These are phyloP conservation scores for Platynereis dumerilii DNA, from an alignment of 2,888 invertebrate species.

Conservation along the genomic window DNA sequence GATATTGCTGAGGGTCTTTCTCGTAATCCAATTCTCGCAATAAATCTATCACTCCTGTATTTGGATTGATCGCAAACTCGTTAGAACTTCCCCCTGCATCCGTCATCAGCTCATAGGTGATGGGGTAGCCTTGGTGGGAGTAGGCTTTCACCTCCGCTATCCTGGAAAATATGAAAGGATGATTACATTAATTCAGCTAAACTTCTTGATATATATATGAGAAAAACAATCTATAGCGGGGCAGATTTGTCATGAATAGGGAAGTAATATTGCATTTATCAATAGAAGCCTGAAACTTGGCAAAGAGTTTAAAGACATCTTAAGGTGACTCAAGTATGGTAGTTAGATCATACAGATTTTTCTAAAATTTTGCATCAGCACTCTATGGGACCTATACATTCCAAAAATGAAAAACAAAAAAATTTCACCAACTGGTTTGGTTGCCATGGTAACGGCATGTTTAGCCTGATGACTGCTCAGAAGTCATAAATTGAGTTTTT, in stretches of 20 bases:
- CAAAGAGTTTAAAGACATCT: too few relatives aligned
- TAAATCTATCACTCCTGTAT: conserved; percentile 85
- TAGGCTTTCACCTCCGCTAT: conserved; percentile 81
- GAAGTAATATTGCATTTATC: background rate
- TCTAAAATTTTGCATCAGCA: too few relatives aligned
- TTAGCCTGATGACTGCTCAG: too few relatives aligned
- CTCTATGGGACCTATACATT: too few relatives aligned
- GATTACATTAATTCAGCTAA: background rate
- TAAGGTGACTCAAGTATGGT: too few relatives aligned
- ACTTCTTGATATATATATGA: background rate
- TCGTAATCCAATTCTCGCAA: conserved; percentile 97
- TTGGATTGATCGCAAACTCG: conserved; percentile 42
- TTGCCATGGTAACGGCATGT: too few relatives aligned
- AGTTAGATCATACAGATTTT: too few relatives aligned
- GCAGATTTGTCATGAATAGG: background rate
- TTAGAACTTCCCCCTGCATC: conserved; percentile 81
- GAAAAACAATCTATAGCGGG: background rate
- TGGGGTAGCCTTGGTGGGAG: conserved; percentile 95
- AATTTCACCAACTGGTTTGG: too few relatives aligned
- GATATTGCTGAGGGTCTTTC: conserved; percentile 94
- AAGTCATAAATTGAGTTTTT: too few relatives aligned
- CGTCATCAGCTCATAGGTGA: conserved; percentile 91
- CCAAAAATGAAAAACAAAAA: too few relatives aligned
- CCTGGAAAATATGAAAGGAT: conserved; percentile 7
- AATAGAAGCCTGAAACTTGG: too few relatives aligned